Evolutionary conservation across 1,140 invertebrate species (phyloP).

Genomic region (Orchestia grillus): DNA sequence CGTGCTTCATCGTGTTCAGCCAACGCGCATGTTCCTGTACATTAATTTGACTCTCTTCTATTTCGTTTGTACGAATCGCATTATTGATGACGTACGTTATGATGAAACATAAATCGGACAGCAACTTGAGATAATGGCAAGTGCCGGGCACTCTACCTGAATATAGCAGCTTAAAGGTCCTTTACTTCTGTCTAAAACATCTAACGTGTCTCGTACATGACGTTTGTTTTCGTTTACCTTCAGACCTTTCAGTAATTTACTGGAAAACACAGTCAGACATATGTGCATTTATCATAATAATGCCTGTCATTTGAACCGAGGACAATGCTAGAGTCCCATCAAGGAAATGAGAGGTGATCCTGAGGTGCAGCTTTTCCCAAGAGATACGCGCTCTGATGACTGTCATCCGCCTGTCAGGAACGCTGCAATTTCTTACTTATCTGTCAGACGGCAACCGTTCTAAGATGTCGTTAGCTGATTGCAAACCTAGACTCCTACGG

Average conservation of each 20-base stretch:
- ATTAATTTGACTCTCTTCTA: too few species aligned
- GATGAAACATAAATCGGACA: too few species aligned
- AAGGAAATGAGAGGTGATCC: background rate
- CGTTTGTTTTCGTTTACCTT: background rate
- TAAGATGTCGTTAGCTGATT: slow-evolving; percentile 8
- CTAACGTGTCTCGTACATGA: too few species aligned
- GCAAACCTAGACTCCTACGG: background rate
- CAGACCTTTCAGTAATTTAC: background rate
- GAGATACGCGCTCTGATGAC: background rate
- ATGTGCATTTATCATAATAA: background rate
- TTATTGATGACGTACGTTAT: too few species aligned
- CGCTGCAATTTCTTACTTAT: background rate
- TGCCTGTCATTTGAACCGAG: background rate
- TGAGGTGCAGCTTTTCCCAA: background rate
- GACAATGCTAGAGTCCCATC: background rate
- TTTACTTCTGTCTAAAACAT: too few species aligned
- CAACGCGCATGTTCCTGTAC: too few species aligned
- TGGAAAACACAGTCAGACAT: background rate
- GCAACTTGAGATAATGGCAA: too few species aligned
- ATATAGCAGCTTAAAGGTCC: too few species aligned
- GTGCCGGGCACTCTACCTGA: too few species aligned
- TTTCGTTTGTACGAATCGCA: too few species aligned
- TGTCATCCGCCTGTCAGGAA: background rate
- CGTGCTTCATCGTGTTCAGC: too few species aligned
- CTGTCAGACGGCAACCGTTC: background rate